Percentiles rank a stretch among this genome's conserved stretches.
phyloP scores from a whole-genome alignment of 2,113 vertebrate species.

The Chloropsis cyanopogon region DNA sequence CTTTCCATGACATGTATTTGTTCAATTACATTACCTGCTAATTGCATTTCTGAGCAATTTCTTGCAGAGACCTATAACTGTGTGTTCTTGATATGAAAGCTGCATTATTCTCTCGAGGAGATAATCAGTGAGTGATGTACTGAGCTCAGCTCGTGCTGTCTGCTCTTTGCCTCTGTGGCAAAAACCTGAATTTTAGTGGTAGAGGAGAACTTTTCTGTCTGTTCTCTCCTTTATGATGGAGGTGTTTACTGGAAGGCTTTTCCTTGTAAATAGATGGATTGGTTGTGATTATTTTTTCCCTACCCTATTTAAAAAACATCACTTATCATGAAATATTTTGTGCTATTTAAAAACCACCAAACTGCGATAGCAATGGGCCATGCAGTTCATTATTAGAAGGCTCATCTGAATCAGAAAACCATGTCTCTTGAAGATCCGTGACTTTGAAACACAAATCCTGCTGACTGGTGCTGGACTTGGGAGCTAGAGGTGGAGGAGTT shows the following conservation, averaged over 20 bases:
- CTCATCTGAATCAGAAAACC: not conserved
- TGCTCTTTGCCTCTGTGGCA: not conserved
- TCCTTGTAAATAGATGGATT: not conserved
- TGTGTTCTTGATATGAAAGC: not conserved
- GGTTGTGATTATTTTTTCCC: not conserved
- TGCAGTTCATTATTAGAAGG: not conserved
- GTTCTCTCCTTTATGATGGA: not conserved
- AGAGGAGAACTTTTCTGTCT: not conserved
- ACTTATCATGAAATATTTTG: not conserved
- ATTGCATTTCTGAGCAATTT: conserved; percentile 35
- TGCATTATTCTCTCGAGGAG: not conserved
- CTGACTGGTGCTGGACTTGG: not conserved
- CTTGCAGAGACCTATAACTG: not conserved
- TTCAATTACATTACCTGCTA: not conserved
- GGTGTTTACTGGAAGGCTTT: not conserved
- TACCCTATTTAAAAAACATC: not conserved
- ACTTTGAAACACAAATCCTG: not conserved
- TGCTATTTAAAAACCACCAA: not conserved
- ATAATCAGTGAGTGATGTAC: not conserved
- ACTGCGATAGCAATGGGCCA: not conserved
- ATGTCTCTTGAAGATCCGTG: not conserved
- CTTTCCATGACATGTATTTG: not conserved
- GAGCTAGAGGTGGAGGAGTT: not conserved
- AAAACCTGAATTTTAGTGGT: not conserved
- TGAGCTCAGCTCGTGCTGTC: not conserved